Base-by-base conservation (phyloP, 2,113 vertebrate genomes). In the Gymnarchus niloticus region DNA sequence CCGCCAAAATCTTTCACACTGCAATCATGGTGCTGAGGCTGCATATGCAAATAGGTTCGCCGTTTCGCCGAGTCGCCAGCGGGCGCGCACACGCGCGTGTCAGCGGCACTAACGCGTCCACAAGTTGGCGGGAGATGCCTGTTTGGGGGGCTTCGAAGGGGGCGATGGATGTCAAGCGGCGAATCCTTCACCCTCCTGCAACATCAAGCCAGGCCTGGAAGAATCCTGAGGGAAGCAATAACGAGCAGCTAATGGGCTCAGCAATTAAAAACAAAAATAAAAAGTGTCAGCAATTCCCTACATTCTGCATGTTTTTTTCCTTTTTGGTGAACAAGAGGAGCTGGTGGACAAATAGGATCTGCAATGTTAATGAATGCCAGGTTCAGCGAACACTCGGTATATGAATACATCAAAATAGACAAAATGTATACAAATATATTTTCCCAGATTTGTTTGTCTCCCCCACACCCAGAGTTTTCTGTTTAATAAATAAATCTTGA, bases 21-120 rank as follows among this genome's bases (percentile, higher is more conserved):
- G 91, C 91, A 92, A 54, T 57, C n/a, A 90, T 92, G 92, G 91
- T 92, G 93, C 93, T 94, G 93, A 94, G 92, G 90, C 91, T 93
- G 92, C 93, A 93, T 93, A 93, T 93, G 92, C 92, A 94, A 94
- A 94, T 93, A 92, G 49, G 88, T 90, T 91, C 93, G 92, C 93
- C 92, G 93, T 92, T 92, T 89, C 92, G 92, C 91, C 19, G 21
- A 92, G 92, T 93, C 92, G 92, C 91, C 90, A 89, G 92, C 91
- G 92, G 91, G 93, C 92, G 93, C 91, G 92, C 61, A 69, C 0
- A 69, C 0, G 28, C n/a, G 61, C 61, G 0, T 91, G 93, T 93
- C 92, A 92, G 92, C 90, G 92, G 92, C 92, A 94, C 93, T 92
- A 93, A 92, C 90, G 91, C 46, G 44, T 41, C 33, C 91, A 88